These are phyloP conservation scores for Drosophila carrolli DNA, from an alignment of 1,140 invertebrate species.

Conservation along the genomic window DNA sequence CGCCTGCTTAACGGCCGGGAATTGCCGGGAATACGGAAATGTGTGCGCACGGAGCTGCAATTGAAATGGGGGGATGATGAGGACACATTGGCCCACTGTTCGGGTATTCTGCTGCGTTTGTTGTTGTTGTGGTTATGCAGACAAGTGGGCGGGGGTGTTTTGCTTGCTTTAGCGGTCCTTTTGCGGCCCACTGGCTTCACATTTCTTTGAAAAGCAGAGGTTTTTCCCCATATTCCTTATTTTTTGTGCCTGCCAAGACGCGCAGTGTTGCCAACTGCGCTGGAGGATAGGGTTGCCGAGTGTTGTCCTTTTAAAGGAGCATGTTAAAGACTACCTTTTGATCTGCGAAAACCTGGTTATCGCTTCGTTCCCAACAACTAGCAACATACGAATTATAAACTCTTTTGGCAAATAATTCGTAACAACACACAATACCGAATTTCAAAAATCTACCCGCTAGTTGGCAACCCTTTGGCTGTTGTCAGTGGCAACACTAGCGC, in stretches of 20 bases:
- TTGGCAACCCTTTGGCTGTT: slow-evolving; percentile 48
- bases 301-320: background rate
- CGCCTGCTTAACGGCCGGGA: background rate
- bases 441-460: background rate
- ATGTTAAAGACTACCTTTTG: background rate
- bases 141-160: slow-evolving; percentile 6
- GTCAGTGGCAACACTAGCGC: slow-evolving; percentile 59
- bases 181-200: slow-evolving; percentile 3
- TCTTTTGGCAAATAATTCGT: background rate
- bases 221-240: slow-evolving; percentile 15
- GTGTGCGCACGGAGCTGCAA: slow-evolving; percentile 29
- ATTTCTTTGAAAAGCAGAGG: slow-evolving; percentile 21
- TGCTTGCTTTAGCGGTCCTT: background rate
- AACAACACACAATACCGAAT: background rate
- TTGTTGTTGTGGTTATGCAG: slow-evolving; percentile 38
- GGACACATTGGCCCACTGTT: slow-evolving; percentile 17
- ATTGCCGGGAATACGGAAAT: slow-evolving; percentile 16
- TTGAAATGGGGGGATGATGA: background rate
- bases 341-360: background rate
- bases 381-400: no score
- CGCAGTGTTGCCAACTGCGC: slow-evolving; percentile 39
- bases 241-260: slow-evolving; percentile 24
- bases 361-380: background rate
- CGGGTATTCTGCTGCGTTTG: slow-evolving; percentile 18
- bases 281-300: slow-evolving; percentile 16